Evolutionary conservation across 2,888 invertebrate species (phyloP), one percentile per base, ranked within the genome.

Genomic region (Abscondita cerata): DNA sequence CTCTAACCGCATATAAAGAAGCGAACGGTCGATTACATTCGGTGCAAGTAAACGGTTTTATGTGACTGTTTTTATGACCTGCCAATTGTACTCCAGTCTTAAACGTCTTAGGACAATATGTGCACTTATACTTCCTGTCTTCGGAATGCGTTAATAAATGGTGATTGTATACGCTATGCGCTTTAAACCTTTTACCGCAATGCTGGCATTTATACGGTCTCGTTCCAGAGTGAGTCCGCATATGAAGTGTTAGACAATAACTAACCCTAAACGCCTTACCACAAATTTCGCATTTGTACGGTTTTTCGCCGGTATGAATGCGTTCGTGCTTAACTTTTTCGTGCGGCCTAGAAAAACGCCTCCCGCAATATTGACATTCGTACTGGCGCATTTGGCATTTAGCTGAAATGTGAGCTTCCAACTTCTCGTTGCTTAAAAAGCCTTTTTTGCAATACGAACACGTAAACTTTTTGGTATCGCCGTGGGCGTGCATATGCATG

Each of bases 301-400:
- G 92, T 71, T 91, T 91, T 73, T 91, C 91, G 0, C 87, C 87
- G 0, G 92, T 92, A 70, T 92, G 92, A 72, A 92, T 89, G n/a
- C 92, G 83, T 78, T 92, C 92, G 71, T 92, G 92, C 77, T 92
- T 92, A 1, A 92, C 92, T 78, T 92, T 92, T 71, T 92, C 92
- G 70, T 90, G 91, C 0, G 92, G 91, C 40, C 91, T 82, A 1
- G 86, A 83, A 71, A 92, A 92, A 63, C 87, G 83, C 55, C 90
- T 83, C 0, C 86, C 87, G 71, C 92, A 92, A 74, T 87, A 91
- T 59, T 87, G 83, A 71, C 92, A 92, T 50, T 84, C 84, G 76
- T 90, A 92, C 1, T 86, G 87, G 12, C 83, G 78, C 55, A 80
- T 73, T 36, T 77, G 75, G 54, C 78, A 72, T 1, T 78, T 72